Base-by-base conservation (phyloP, 2,797 vertebrate species). In the Microcaecilia unicolor region DNA sequence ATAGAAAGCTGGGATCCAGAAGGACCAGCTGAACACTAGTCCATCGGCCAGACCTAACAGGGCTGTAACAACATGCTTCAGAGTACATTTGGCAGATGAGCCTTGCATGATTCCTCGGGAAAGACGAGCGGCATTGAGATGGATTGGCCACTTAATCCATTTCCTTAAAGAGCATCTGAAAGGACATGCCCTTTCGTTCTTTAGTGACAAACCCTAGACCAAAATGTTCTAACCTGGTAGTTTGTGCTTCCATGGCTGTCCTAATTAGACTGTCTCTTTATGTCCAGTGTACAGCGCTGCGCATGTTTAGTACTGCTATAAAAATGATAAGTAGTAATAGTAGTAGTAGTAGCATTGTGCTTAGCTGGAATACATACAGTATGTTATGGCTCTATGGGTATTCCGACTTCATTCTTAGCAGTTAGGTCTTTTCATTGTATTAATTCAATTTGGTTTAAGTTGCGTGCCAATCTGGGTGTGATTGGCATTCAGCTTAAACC, bases 1-100 rank as follows among this genome's bases (percentile, higher is more conserved):
- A 67, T 60, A 64, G 64, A 66, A 76, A 65, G 57, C 27, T 46
- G 53, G 56, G 61, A 47, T 67, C 61, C 61, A 70, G 58, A 55
- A 68, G n/a, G 69, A 67, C 56, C 72, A 73, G 67, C 55, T 56
- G 54, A 74, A 70, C 51, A 67, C 67, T 73, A 74, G 75, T 64
- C 58, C 76, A 42, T 73, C 59, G 58, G 76, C 47, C 66, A 68
- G 73, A 73, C 42, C 60, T 62, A 76, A 67, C 18, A 46, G 42
- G 45, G 45, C 61, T 44, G 28, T 60, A 55, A 71, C 62, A 64
- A 18, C 34, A 8, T 64, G 56, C 49, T 72, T 70, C 57, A 49
- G 43, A 52, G 42, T 44, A 49, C 49, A 12, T 71, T 58, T 69
- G 70, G 53, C 56, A 62, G 67, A 64, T 58, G 54, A 58, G 49